Evolutionary conservation across 2,888 invertebrate species (phyloP), one percentile per base, ranked within the genome.

Genomic region (Dyspetes luteomarginatus): DNA sequence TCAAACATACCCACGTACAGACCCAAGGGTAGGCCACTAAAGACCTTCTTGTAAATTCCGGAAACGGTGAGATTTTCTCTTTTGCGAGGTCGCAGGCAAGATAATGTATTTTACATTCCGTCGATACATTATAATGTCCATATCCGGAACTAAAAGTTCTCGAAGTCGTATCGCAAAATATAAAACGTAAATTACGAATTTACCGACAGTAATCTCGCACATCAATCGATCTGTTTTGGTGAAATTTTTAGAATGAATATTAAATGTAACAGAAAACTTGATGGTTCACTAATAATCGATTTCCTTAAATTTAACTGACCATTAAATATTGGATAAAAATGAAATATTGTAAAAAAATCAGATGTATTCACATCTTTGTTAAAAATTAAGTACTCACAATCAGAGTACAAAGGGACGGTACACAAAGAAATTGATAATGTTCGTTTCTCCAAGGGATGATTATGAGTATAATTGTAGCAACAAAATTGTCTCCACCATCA

Each of bases 31-130:
- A 7, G 45, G 45, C 58, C 52, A 22, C 30, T 48, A 22, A 50
- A 15, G 58, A 28, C n/a, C 36, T 22, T 48, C 48, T 36, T 71
- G 48, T 50, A 60, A 58, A 71, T 71, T 71, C 60, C 71, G 50
- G 36, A 50, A 71, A 17, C 48, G 4, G n/a, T 43, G 56, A 56
- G 55, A 55, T 68, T 68, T 56, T 45, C 68, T 26, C 28, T 26
- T 36, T 36, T 12, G 36, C 36, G 12, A 1, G 1, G 9, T 1
- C 7, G 19, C n/a, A 28, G 2, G 19, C 15, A 9, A 19, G 43
- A 55, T 43, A 55, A 68, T 15, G 12, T 19, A 43, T 56, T 56
- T 68, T 56, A 68, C 24, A 9, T 36, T 36, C 12, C 12, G 36
- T 41, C 43, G 36, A 56, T 43, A 43, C 41, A 55, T 56, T 56